phyloP scores from a whole-genome alignment of 2,797 vertebrate species.

The Menidia menidia region DNA sequence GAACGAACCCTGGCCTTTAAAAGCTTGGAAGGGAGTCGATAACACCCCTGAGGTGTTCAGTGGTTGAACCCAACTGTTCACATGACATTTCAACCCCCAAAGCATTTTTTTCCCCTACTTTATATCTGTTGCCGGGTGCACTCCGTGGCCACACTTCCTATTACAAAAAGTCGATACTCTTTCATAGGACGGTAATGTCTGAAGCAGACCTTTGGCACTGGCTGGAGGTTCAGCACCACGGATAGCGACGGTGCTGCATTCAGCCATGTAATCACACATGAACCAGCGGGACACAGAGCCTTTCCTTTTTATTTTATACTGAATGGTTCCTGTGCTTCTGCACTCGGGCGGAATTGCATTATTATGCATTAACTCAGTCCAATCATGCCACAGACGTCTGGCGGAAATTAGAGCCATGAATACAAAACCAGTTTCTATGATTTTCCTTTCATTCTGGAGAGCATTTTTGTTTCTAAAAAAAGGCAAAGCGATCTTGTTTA shows the following conservation, averaged over 20 bases:
- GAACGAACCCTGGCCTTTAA: conserved; percentile 79
- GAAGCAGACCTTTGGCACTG: conserved; percentile 70
- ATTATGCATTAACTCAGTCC: conserved; percentile 37
- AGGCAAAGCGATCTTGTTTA: neutral
- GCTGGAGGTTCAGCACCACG: conserved; percentile 73
- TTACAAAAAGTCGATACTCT: conserved; percentile 81
- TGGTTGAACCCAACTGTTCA: conserved; percentile 83
- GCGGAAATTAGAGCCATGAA: neutral
- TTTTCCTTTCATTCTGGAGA: neutral
- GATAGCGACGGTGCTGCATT: conserved; percentile 70
- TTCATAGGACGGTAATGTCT: conserved; percentile 66
- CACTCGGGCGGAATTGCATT: conserved; percentile 26
- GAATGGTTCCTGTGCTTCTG: conserved; percentile 30
- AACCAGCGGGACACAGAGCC: conserved; percentile 35
- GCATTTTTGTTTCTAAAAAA: neutral
- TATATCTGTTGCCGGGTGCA: conserved; percentile 74
- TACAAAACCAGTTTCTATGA: neutral
- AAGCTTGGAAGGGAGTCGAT: conserved; percentile 80
- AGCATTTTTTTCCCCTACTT: conserved; percentile 71
- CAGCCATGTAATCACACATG: conserved; percentile 61
- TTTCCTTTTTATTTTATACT: conserved; percentile 25
- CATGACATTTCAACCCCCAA: conserved; percentile 83
- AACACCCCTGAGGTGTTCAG: conserved; percentile 82
- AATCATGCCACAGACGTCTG: conserved; percentile 11
- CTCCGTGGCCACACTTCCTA: conserved; percentile 78